Percentiles rank a stretch among this genome's conserved stretches.
phyloP scores from a whole-genome alignment of 2,888 invertebrate genomes.

The Chymomyza fuscimana region DNA sequence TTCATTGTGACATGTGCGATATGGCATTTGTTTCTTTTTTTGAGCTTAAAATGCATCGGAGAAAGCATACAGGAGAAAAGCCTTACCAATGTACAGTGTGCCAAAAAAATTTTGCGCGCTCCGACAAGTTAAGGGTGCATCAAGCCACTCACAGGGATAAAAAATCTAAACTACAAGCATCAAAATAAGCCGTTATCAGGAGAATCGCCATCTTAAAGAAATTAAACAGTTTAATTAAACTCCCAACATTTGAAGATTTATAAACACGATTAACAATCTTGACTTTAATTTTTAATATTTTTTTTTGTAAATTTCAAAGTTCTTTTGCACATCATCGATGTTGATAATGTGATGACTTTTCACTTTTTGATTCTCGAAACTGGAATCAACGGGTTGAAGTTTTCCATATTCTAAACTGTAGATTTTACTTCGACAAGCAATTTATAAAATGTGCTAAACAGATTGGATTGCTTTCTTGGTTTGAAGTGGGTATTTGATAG shows the following conservation, averaged over 20 bases:
- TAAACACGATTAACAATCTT: too few species aligned
- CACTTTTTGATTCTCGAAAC: too few species aligned
- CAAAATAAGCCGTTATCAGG: background rate
- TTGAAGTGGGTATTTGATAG: too few species aligned
- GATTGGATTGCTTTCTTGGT: too few species aligned
- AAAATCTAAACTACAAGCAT: background rate
- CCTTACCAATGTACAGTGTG: conserved; percentile 80
- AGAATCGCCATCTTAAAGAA: background rate
- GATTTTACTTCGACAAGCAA: too few species aligned
- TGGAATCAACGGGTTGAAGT: too few species aligned
- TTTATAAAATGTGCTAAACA: too few species aligned
- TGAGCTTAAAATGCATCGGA: conserved; percentile 82
- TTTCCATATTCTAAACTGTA: too few species aligned
- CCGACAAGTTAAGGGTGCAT: conserved; percentile 77
- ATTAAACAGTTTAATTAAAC: background rate
- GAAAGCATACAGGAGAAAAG: conserved; percentile 84
- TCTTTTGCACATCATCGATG: too few species aligned
- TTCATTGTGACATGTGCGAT: conserved; percentile 83
- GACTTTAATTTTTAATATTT: too few species aligned
- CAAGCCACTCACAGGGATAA: conserved; percentile 64
- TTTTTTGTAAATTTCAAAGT: too few species aligned
- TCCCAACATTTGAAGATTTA: background rate
- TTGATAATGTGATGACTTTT: too few species aligned
- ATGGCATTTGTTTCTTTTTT: conserved; percentile 84
- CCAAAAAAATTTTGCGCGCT: conserved; percentile 82